These are phyloP conservation scores for Eupithecia pulchellata DNA, from an alignment of 2,888 invertebrate species.

Conservation along the genomic window DNA sequence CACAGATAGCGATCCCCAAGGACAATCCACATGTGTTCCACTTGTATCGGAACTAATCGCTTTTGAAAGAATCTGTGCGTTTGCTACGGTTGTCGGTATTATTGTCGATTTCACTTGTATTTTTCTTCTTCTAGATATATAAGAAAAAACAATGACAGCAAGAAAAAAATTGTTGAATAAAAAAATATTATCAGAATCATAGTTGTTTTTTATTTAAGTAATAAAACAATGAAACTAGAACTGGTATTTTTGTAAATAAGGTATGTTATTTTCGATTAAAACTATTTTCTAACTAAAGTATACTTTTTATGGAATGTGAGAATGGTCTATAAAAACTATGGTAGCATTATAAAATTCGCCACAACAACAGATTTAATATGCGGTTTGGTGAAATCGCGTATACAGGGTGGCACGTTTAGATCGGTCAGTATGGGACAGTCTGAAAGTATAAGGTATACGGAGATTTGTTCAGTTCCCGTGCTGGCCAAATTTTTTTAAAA, in stretches of 20 bases:
- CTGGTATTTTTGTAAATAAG: no score
- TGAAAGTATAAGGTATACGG: no score
- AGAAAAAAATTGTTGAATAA: background rate
- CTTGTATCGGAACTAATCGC: slow-evolving; percentile 80
- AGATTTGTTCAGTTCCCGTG: no score
- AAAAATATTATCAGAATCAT: background rate
- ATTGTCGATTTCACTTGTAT: slow-evolving; percentile 37
- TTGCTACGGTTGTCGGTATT: slow-evolving; percentile 52
- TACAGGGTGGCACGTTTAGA: no score
- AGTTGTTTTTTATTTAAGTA: background rate
- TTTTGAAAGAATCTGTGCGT: slow-evolving; percentile 56
- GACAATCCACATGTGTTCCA: slow-evolving; percentile 66
- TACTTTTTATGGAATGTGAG: background rate
- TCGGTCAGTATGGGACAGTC: no score
- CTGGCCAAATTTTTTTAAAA: no score
- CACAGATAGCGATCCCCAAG: slow-evolving; percentile 40
- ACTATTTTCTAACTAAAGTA: background rate
- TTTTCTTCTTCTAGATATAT: background rate
- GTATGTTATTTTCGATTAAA: background rate
- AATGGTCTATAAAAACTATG: background rate
- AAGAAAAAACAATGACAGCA: background rate
- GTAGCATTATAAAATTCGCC: background rate
- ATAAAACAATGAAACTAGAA: no score
- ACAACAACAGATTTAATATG: no score
- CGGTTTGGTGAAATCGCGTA: no score